phyloP scores from a whole-genome alignment of 1,140 invertebrate genomes.

The Pseudomyrmex sp. region DNA sequence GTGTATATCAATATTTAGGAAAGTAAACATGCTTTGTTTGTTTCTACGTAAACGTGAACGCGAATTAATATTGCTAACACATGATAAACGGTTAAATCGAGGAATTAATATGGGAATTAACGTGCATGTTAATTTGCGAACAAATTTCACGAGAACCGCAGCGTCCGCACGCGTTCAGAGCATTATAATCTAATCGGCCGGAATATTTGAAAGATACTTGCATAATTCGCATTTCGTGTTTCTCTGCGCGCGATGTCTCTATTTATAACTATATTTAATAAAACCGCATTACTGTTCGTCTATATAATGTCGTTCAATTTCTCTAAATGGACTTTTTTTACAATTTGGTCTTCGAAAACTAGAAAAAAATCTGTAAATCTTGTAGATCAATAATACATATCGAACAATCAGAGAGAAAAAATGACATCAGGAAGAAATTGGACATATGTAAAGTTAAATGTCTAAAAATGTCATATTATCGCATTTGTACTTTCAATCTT shows the following conservation, averaged over 20 bases:
- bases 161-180: conserved; percentile 15
- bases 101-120: conserved; percentile 53
- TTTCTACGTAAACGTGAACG: conserved; percentile 8
- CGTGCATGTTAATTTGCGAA: conserved; percentile 42
- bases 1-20: neutral
- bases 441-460: neutral
- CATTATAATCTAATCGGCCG: conserved; percentile 53
- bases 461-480: neutral
- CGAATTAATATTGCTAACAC: conserved; percentile 38
- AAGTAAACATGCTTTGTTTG: conserved; percentile 34
- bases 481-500: neutral
- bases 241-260: neutral
- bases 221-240: conserved; percentile 17
- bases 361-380: neutral
- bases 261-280: conserved; percentile 7
- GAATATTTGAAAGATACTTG: conserved; percentile 28
- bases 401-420: neutral
- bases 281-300: conserved; percentile 11
- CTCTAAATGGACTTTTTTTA: neutral
- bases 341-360: neutral
- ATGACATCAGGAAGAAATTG: neutral
- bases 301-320: neutral
- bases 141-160: conserved; percentile 41
- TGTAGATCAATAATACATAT: neutral
- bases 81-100: conserved; percentile 33